Evolutionary conservation across 2,888 invertebrate species (phyloP), one percentile per base, ranked within the genome.

Genomic region (Leptura quadrifasciata): DNA sequence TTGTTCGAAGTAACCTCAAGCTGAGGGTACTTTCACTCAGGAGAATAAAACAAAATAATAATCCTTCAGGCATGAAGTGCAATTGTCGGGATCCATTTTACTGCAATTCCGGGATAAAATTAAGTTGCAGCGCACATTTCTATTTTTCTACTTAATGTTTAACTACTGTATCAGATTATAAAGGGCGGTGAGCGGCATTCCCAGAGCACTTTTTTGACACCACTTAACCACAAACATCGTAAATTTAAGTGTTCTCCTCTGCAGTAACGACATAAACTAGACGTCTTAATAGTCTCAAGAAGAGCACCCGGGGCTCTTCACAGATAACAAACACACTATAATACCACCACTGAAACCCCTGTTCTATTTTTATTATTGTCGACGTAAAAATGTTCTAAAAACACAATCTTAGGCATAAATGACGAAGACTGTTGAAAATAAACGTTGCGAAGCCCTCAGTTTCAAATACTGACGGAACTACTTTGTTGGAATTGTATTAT

Each of bases 291-390:
- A 68, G 61, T 67, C 27, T n/a, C 60, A 31, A 39, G 47, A 15
- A 60, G 52, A 24, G 31, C 21, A 60, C 68, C 58, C 65, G 2
- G 60, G 73, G 47, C 64, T 20, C 60, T 74, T 67, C 20, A 35
- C 67, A 67, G 58, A 67, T 68, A 74, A 74, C 18, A 58, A 67
- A 27, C 47, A 31, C 73, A 74, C 47, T 21, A 64, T 64, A 64
- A 64, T 47, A 21, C 47, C 20, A 21, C 64, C 39, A 24, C 3
- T 21, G 18, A n/a, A 64, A 20, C 21, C 21, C 63, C n/a, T 57
- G 64, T 64, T 64, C 64, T 55, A 67, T 54, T 67, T 54, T 63
- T 63, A 63, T 39, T 39, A 31, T 63, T 63, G 57, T 57, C 20
- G 57, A 57, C 57, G 57, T 57, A 57, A 57, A 57, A 57, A 57